Conservation (phyloP, 1,140 invertebrate genomes). For the Adoxophyes honmai region DNA sequence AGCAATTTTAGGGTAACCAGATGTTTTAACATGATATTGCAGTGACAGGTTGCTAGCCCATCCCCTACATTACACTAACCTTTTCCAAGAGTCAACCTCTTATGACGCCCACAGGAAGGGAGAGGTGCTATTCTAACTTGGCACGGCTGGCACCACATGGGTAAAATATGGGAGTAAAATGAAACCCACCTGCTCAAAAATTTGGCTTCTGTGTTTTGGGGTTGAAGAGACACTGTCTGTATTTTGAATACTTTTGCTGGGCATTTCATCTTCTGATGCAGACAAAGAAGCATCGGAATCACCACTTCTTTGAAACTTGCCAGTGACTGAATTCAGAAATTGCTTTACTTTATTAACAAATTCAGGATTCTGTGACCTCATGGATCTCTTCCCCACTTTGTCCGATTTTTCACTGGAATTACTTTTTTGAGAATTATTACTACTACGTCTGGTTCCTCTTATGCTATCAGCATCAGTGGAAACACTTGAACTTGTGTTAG, state of each 20-base stretch:
- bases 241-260: conserved; percentile 29
- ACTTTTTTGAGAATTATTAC: conserved; percentile 57
- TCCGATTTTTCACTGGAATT: conserved; percentile 62
- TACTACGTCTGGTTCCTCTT: conserved; percentile 44
- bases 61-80: no score
- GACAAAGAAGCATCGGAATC: conserved; percentile 25
- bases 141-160: no score
- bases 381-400: conserved; percentile 59
- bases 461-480: conserved; percentile 50
- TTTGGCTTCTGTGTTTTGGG: conserved; percentile 50
- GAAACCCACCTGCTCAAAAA: conserved; percentile 15
- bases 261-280: conserved; percentile 40
- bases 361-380: conserved; percentile 79
- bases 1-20: no score
- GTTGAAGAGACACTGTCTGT: conserved; percentile 25
- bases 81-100: no score
- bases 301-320: conserved; percentile 47
- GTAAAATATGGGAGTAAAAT: no score
- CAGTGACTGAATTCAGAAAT: conserved; percentile 73
- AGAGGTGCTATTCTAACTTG: no score
- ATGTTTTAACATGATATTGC: no score
- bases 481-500: conserved; percentile 41
- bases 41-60: no score
- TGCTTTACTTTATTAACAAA: conserved; percentile 78
- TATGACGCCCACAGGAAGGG: no score